Base-by-base conservation (phyloP, 2,113 vertebrate species). In the Peromyscus leucopus region DNA sequence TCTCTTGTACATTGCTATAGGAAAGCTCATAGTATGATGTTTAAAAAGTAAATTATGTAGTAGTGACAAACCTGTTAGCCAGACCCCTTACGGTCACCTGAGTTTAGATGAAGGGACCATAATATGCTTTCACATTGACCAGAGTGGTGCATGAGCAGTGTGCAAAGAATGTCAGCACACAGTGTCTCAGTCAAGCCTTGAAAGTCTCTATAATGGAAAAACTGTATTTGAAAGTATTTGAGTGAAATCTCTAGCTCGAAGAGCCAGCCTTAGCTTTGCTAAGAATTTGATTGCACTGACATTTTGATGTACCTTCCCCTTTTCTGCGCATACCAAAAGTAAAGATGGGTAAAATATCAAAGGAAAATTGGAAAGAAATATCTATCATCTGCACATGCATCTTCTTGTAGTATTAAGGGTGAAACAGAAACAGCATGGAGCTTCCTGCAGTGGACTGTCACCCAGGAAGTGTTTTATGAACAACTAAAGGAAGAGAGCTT, bases 21-120 rank as follows among this genome's bases (percentile, higher is more conserved):
- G 26, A 74, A 78, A 89, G 4, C 7, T 67, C 24, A 93, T 90
- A 76, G 12, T 51, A 75, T 69, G 48, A 90, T 48, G 55, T 61
- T 90, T 87, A 61, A 84, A 80, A 91, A 92, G 36, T 10, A 84
- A 75, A 94, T 94, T 55, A 46, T 28, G 83, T 65, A 13, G 48
- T 84, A 51, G 8, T 71, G 57, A 42, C 61, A 88, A 79, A 83
- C 24, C 12, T 83, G 8, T 71, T 91, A 89, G 46, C 10, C 3
- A 80, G 28, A 80, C 21, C 16, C 57, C n/a, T 89, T 51, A 80
- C 39, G 63, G 7, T 21, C 61, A 46, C 19, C 59, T 55, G 67
- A 89, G 46, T 63, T 17, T 91, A 91, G 28, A 26, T n/a, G 61
- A 57, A 83, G n/a, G 16, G 55, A 24, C 16, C 13, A 12, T 10